These are phyloP conservation scores for Dascyllus trimaculatus DNA, from an alignment of 2,113 vertebrate species.

Conservation along the genomic window DNA sequence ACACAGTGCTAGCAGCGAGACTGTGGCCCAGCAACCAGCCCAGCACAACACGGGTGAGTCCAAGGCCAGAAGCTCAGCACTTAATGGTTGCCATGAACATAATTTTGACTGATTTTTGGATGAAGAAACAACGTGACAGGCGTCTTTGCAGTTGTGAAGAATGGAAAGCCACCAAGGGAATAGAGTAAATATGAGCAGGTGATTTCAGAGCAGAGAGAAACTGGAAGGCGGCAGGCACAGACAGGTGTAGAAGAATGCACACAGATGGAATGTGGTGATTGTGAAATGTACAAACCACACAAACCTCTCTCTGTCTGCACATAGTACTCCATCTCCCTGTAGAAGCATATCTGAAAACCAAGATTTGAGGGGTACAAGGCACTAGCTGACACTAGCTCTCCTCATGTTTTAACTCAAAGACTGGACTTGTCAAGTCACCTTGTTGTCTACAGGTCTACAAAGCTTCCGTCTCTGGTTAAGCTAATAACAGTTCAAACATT, in stretches of 20 bases:
- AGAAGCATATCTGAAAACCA: slow-evolving; percentile 3
- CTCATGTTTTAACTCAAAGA: neutral
- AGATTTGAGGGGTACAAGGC: slow-evolving; percentile 41
- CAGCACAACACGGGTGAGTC: slow-evolving; percentile 75
- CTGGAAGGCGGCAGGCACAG: slow-evolving; percentile 55
- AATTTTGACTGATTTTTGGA: neutral
- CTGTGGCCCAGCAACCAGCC: slow-evolving; percentile 70
- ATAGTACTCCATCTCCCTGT: slow-evolving; percentile 11
- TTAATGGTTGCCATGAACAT: neutral
- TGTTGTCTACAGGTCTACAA: neutral
- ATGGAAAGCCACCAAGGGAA: neutral
- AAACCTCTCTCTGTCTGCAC: slow-evolving; percentile 43
- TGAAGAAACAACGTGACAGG: neutral
- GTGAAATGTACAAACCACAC: slow-evolving; percentile 69
- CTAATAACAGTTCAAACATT: slow-evolving; percentile 23
- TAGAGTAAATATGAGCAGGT: slow-evolving; percentile 19
- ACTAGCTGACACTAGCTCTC: slow-evolving; percentile 30
- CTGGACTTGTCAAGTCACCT: neutral
- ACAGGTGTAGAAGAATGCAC: slow-evolving; percentile 71
- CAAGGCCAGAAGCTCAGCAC: neutral
- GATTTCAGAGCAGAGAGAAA: slow-evolving; percentile 23
- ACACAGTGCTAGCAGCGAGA: slow-evolving; percentile 74
- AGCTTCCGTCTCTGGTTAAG: neutral
- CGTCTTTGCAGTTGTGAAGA: neutral
- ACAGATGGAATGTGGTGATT: slow-evolving; percentile 82